Evolutionary conservation across 2,113 vertebrate genomes (phyloP), one percentile per base, ranked within the genome.

Genomic region (Thamnophis sirtalis): DNA sequence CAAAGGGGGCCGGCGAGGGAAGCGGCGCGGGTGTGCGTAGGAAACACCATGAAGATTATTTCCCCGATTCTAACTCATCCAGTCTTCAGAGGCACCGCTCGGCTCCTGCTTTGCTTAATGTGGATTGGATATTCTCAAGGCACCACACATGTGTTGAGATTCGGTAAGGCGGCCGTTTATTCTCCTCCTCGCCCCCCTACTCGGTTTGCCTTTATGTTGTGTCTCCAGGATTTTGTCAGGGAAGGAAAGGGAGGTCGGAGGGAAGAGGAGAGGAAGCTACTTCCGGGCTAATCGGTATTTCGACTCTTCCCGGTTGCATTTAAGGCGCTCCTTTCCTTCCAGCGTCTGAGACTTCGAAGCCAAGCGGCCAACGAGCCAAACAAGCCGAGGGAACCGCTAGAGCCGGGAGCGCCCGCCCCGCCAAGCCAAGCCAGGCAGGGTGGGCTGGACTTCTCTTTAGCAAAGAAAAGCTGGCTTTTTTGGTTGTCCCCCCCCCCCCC

Each of bases 121-220:
- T 98, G 98, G 97, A 98, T 99, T 98, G 98, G 99, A 98, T 98
- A 98, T 98, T 98, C 98, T 96, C 98, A 98, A 96, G 99, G 98
- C 98, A 99, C 99, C 97, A 99, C 99, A 93, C 99, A 99, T 97
- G 99, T 99, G 86, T 94, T 99, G 96, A 98, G 99, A 98, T 99
- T 99, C 94, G 99, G 99, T 99, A 98, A 99, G 99, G 54, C 92
- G 89, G 56, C 93, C 94, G 96, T 91, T 28, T 8, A 21, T 43
- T 7, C 28, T 28, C 43, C 24, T 48, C 38, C 38, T 13, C 22
- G 58, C 50, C 19, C 49, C 38, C 49, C 1, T 5, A 6, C 15
- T 15, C 50, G 94, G 84, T 95, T 48, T 86, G 51, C n/a, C 91
- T 13, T 50, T 56, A 43, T 93, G 80, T 60, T 87, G 63, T 94